Conservation (phyloP, 2,113 vertebrate genomes). For the Scomber colias region DNA sequence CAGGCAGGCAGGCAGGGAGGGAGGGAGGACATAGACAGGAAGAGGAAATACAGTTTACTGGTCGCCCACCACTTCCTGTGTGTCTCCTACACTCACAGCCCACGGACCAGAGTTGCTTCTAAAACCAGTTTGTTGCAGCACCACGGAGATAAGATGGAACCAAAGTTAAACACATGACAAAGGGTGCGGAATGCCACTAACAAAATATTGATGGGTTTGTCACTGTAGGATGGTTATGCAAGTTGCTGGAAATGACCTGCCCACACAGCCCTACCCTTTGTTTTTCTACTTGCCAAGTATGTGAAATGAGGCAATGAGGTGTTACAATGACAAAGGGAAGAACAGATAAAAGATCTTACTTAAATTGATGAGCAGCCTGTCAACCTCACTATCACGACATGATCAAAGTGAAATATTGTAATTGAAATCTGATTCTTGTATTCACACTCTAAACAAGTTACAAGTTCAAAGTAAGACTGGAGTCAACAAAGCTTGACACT, state of each 20-base stretch:
- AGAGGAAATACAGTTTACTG: conserved; percentile 86
- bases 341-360: conserved; percentile 14
- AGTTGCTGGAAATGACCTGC: conserved; percentile 31
- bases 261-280: conserved; percentile 25
- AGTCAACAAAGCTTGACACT: conserved; percentile 18
- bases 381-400: background rate
- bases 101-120: conserved; percentile 77
- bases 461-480: background rate
- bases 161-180: conserved; percentile 53
- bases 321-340: conserved; percentile 22
- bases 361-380: background rate
- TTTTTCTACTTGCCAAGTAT: conserved; percentile 10
- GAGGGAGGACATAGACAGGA: conserved; percentile 84
- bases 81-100: conserved; percentile 79
- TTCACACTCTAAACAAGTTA: background rate
- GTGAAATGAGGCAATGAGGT: background rate
- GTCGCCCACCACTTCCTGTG: conserved; percentile 88
- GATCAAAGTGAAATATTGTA: background rate
- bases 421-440: background rate
- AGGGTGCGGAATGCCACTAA: conserved; percentile 28
- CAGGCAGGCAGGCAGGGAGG: conserved; percentile 73
- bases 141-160: conserved; percentile 56
- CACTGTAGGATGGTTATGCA: conserved; percentile 37
- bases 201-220: conserved; percentile 31
- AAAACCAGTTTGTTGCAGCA: conserved; percentile 75